phyloP scores from a whole-genome alignment of 2,888 invertebrate species.

The Tiphia femorata region DNA sequence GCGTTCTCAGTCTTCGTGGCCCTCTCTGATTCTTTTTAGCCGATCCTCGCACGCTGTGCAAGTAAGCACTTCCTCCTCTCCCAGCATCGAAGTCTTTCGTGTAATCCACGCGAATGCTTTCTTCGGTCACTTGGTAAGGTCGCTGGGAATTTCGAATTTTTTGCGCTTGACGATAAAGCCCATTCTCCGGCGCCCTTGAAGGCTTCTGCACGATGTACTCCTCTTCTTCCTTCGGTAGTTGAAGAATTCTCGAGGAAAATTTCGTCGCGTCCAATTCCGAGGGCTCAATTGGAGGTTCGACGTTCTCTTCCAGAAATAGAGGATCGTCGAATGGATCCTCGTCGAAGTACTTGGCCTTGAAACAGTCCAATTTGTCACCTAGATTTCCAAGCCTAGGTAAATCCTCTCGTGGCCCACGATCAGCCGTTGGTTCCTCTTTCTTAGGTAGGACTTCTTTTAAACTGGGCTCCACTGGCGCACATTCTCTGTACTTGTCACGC shows the following conservation, averaged over 20 bases:
- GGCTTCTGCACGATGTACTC: slow-evolving; percentile 42
- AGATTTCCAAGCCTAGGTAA: slow-evolving; percentile 73
- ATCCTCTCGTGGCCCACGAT: slow-evolving; percentile 50
- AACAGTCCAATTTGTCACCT: slow-evolving; percentile 82
- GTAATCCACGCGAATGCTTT: neutral
- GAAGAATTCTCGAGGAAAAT: slow-evolving; percentile 50
- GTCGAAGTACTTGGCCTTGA: slow-evolving; percentile 82
- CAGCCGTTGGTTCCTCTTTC: slow-evolving; percentile 52
- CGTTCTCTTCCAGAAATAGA: slow-evolving; percentile 71
- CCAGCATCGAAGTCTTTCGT: too few species aligned
- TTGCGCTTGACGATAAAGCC: neutral
- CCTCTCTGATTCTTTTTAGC: neutral
- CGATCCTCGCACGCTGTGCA: slow-evolving; percentile 11
- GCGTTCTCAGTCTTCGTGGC: neutral
- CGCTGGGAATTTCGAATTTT: too few species aligned
- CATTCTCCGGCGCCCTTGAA: slow-evolving; percentile 55
- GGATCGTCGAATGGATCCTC: slow-evolving; percentile 82
- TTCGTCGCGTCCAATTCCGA: slow-evolving; percentile 45
- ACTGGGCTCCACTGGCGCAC: slow-evolving; percentile 63
- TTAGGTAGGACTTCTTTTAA: slow-evolving; percentile 57
- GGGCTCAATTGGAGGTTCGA: slow-evolving; percentile 54
- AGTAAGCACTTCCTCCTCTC: slow-evolving; percentile 6
- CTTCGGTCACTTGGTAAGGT: slow-evolving; percentile 3
- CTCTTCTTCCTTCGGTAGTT: slow-evolving; percentile 44
- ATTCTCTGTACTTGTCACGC: slow-evolving; percentile 65